Base-by-base conservation (phyloP, 2,888 invertebrate species). In the Epirrhoe tristata region DNA sequence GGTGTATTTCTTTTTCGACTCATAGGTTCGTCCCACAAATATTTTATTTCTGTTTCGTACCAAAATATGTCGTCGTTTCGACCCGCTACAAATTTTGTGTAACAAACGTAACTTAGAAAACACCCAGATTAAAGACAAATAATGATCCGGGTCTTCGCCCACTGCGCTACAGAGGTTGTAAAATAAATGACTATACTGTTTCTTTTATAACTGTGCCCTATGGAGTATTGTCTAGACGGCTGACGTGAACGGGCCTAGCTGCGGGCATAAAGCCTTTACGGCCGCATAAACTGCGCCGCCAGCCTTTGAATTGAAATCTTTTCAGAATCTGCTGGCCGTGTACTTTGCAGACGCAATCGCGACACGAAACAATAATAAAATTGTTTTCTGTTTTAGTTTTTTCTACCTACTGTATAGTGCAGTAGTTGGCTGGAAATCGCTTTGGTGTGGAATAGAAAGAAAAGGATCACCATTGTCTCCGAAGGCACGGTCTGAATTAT, bases 221-320 rank as follows among this genome's bases (percentile, higher is more conserved):
- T 61, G 66, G 17, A 3, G 48, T 58, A 58, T 66, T 63, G 67
- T 67, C 67, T 67, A 67, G 67, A 67, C 63, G 52, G 46, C 63
- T 63, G 67, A 67, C 56, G 52, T 67, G 59, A 63, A 59, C 67
- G 43, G 16, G 57, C 57, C 53, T 39, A 58, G 43, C 39, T 12
- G 4, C 39, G 39, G 50, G 43, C 52, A 66, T 61, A 66, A 66
- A 66, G 48, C 14, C 66, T 66, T 61, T 66, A 61, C 61, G 60
- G 57, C 53, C 50, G 12, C 67, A 61, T 67, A 69, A 72, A 72
- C 70, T 56, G 54, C 57, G 46, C 52, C 57, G 46, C 52, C 56
- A 36, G 61, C 61, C 24, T 31, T 16, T 61, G 24, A 68, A 70
- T 72, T 63, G 67, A 64, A 67, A 62, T 63, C 59, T 59, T 67